Base-by-base conservation (phyloP, 1,140 invertebrate species). In the Ips nitidus region DNA sequence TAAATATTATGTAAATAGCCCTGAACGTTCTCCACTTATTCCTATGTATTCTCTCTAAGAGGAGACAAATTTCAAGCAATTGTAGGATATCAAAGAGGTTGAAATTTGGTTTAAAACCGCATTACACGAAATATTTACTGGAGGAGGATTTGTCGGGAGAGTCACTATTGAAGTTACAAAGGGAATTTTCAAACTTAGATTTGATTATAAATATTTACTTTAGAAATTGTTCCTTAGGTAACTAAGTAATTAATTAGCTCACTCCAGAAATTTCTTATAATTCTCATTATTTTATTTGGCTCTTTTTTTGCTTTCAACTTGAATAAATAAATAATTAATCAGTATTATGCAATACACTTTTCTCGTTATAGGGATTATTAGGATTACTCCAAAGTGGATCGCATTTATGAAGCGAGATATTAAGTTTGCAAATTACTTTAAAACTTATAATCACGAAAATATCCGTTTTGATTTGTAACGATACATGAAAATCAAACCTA, bases 221-320 rank as follows among this genome's bases (percentile, higher is more conserved):
- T 22, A 22, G 22, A 22, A 22, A 62, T 57, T 69, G 60, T 63
- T 43, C 59, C 57, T 69, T 64, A 63, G 55, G 60, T 69, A 58
- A 69, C 41, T 37, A 57, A 69, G 38, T 56, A 63, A 69, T 69
- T 68, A 68, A 68, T 47, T 42, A 42, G 38, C 41, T 41, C 59
- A 52, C 8, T 39, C 22, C 45, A 52, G 39, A 22, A 59, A 7
- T 36, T 57, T 52, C 53, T 45, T 45, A 45, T 57, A 57, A 45
- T 67, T 4, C 41, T 52, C 8, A 41, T 67, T 52, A 52, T 67
- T 50, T 59, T 52, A 57, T 67, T 67, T 67, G 41, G 55, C 59
- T 67, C 57, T 43, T 59, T 41, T 59, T 58, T 67, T 4, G 45
- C 47, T 53, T 22, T 64, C 37, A 3, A 53, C 62, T 39, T 43